Conservation (phyloP, 2,113 vertebrate genomes). For the Acanthochromis polyacanthus region DNA sequence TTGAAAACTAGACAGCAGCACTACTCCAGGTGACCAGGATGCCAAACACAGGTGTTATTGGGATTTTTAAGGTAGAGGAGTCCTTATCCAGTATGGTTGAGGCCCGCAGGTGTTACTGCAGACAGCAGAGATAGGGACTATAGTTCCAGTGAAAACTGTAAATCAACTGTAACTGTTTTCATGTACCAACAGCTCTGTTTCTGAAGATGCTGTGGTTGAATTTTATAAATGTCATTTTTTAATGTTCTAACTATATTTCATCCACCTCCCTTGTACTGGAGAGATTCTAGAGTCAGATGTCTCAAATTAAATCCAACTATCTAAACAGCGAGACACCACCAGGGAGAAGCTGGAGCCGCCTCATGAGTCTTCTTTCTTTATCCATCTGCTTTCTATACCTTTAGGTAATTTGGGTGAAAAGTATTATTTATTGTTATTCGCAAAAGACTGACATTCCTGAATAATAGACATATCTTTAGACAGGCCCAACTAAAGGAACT, state of each 20-base stretch:
- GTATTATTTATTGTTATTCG: too few relatives aligned
- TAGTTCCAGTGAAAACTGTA: not conserved
- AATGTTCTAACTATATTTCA: not conserved
- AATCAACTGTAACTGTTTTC: not conserved
- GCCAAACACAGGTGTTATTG: too few relatives aligned
- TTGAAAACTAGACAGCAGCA: too few relatives aligned
- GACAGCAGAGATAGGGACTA: too few relatives aligned
- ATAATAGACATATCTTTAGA: too few relatives aligned
- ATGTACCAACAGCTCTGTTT: not conserved
- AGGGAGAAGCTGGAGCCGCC: not conserved
- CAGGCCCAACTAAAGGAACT: too few relatives aligned
- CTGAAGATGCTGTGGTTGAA: not conserved
- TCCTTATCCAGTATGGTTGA: too few relatives aligned
- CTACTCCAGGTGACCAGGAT: too few relatives aligned
- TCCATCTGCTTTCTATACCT: not conserved
- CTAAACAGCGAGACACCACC: not conserved
- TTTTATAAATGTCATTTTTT: not conserved
- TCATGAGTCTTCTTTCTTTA: not conserved
- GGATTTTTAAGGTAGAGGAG: too few relatives aligned
- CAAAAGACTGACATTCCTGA: too few relatives aligned
- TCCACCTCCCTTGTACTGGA: not conserved
- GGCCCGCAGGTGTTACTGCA: too few relatives aligned
- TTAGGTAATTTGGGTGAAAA: not conserved
- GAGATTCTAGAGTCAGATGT: not conserved
- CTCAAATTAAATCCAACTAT: not conserved